These are phyloP conservation scores for Brienomyrus brachyistius DNA, from an alignment of 2,113 vertebrate species.

Conservation along the genomic window DNA sequence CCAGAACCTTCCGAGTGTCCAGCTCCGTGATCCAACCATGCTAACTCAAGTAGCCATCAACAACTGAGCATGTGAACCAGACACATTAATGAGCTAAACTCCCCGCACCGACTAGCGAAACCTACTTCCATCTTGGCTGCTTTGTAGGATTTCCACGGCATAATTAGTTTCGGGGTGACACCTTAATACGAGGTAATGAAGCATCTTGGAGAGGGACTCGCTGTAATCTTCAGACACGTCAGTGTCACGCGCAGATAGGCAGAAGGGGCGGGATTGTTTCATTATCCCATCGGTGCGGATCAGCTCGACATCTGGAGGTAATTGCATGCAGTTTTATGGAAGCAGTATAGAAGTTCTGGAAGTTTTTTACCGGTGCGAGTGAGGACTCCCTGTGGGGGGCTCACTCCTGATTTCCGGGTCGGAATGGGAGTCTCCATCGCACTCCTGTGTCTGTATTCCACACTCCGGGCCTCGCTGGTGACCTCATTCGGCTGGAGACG, in stretches of 20 bases:
- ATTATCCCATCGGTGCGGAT: neutral
- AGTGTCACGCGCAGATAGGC: neutral
- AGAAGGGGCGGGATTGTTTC: neutral
- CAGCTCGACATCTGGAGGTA: neutral
- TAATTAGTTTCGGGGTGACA: neutral
- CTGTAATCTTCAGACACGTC: neutral
- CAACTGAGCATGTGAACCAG: neutral
- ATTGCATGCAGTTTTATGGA: neutral
- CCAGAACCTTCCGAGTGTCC: neutral
- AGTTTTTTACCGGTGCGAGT: neutral
- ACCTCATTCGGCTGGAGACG: neutral
- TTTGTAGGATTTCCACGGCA: neutral
- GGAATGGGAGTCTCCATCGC: neutral
- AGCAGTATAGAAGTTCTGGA: neutral
- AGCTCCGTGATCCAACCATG: neutral
- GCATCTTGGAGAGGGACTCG: neutral
- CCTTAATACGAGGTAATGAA: constrained; percentile 3
- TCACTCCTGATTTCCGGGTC: neutral
- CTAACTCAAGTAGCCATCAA: neutral
- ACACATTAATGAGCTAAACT: neutral
- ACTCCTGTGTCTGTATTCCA: neutral
- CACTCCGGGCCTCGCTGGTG: neutral
- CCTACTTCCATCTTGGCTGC: neutral
- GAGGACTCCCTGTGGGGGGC: neutral
- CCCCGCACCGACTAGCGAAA: neutral